phyloP scores from a whole-genome alignment of 1,140 invertebrate genomes.

The Solenopsis invicta region DNA sequence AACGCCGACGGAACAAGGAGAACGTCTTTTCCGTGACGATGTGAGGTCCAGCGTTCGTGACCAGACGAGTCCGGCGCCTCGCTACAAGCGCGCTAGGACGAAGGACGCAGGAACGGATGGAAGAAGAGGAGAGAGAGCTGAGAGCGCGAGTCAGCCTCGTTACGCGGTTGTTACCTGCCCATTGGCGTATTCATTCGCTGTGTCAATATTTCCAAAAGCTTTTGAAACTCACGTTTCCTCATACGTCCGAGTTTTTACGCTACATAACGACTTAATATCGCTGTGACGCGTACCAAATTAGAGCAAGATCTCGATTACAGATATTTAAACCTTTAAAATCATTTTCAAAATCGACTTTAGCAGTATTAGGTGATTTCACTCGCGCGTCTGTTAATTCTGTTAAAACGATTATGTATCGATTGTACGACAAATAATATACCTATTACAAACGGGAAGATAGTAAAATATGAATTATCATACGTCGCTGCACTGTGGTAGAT shows the following conservation, averaged over 20 bases:
- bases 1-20: slow-evolving; percentile 69
- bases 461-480: background rate
- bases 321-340: background rate
- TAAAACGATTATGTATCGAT: background rate
- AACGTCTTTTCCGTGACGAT: slow-evolving; percentile 78
- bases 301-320: no score
- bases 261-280: background rate
- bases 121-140: slow-evolving; percentile 52
- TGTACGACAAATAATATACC: background rate
- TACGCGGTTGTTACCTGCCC: slow-evolving; percentile 78
- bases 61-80: slow-evolving; percentile 68
- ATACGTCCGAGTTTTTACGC: background rate
- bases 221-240: background rate
- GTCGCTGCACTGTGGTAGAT: background rate
- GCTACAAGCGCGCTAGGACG: slow-evolving; percentile 52
- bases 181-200: slow-evolving; percentile 74
- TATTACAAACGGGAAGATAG: background rate
- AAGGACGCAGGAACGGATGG: slow-evolving; percentile 62
- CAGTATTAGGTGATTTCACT: background rate
- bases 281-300: background rate
- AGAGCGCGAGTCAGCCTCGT: slow-evolving; percentile 77
- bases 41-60: slow-evolving; percentile 81
- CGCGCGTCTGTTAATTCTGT: background rate
- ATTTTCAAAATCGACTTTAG: background rate
- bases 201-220: slow-evolving; percentile 24